Evolutionary conservation across 2,797 vertebrate species (phyloP).

Genomic region (Microctenopoma steveboyesi): DNA sequence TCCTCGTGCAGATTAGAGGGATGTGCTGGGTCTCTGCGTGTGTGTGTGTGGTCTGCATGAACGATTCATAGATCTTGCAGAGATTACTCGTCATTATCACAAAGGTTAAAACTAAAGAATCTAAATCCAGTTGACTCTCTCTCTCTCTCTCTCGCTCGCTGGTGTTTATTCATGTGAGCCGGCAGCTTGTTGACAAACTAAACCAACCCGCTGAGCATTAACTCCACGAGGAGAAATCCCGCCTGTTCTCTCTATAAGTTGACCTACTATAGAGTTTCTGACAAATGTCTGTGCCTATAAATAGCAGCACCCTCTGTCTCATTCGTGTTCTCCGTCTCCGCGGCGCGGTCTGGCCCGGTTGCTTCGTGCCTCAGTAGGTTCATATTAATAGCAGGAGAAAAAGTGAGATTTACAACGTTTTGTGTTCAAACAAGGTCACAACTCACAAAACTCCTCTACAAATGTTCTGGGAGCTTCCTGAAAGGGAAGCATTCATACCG

Average conservation of each 20-base stretch:
- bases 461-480: background rate
- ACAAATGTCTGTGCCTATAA: constrained; percentile 45
- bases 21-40: constrained; percentile 24
- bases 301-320: constrained; percentile 30
- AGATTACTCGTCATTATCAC: constrained; percentile 54
- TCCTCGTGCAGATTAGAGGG: constrained; percentile 65
- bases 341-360: constrained; percentile 37
- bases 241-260: constrained; percentile 11
- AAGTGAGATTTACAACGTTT: background rate
- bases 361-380: constrained; percentile 13
- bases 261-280: constrained; percentile 15
- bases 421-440: background rate
- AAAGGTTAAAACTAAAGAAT: constrained; percentile 30
- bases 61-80: constrained; percentile 32
- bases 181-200: constrained; percentile 3
- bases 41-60: constrained; percentile 44
- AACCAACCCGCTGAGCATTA: constrained; percentile 14
- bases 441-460: background rate
- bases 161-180: background rate
- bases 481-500: background rate
- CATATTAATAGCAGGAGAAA: background rate
- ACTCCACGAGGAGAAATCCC: background rate
- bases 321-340: constrained; percentile 21
- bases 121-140: constrained; percentile 59
- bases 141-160: background rate